Evolutionary conservation across 1,140 invertebrate species (phyloP).

Genomic region (Dreissena polymorpha): DNA sequence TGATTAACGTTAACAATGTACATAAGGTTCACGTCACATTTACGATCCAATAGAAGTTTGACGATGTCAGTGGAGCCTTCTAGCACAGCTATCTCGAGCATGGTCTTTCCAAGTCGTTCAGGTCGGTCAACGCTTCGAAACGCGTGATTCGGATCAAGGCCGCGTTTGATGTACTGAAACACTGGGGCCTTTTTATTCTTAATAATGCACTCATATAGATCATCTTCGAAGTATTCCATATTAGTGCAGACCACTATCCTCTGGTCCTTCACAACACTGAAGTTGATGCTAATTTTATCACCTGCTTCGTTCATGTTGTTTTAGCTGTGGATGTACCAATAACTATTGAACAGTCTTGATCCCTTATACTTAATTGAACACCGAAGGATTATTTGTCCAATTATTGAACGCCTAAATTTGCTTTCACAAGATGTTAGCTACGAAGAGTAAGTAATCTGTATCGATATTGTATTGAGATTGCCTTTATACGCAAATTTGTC

Average conservation of each 20-base stretch:
- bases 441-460: too few species aligned
- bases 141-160: slow-evolving; percentile 65
- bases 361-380: too few species aligned
- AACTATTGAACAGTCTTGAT: too few species aligned
- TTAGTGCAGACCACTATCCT: slow-evolving; percentile 12
- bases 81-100: slow-evolving; percentile 63
- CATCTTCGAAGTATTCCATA: slow-evolving; percentile 71
- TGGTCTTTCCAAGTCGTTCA: slow-evolving; percentile 65
- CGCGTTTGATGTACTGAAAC: slow-evolving; percentile 60
- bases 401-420: too few species aligned
- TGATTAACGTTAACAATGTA: slow-evolving; percentile 68
- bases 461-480: too few species aligned
- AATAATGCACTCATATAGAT: slow-evolving; percentile 61
- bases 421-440: too few species aligned
- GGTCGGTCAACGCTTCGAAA: slow-evolving; percentile 62
- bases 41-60: slow-evolving; percentile 52
- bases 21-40: slow-evolving; percentile 66
- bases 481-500: too few species aligned
- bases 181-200: slow-evolving; percentile 55
- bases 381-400: too few species aligned
- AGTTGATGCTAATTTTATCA: neutral
- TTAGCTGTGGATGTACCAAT: too few species aligned
- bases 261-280: neutral
- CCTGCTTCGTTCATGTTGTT: too few species aligned
- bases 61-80: slow-evolving; percentile 59